Evolutionary conservation across 2,888 invertebrate species (phyloP).

Genomic region (Tolmerus cingulatus): DNA sequence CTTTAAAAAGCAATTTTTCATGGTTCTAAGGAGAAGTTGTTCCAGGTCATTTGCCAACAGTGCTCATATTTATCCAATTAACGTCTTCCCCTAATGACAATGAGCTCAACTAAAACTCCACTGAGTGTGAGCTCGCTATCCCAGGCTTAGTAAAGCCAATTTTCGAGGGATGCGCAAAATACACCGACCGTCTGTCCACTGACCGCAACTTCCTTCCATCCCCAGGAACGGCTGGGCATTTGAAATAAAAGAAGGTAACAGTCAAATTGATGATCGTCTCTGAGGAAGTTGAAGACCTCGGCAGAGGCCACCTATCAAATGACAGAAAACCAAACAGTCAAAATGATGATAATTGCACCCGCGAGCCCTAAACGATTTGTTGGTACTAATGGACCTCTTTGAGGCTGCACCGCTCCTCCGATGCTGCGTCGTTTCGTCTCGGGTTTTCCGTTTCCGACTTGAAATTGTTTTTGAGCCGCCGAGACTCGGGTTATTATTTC

Average conservation of each 20-base stretch:
- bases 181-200: conserved; percentile 20
- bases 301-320: conserved; percentile 4
- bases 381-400: conserved; percentile 22
- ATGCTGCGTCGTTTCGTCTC: background rate
- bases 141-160: background rate
- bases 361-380: conserved; percentile 20
- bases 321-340: conserved; percentile 30
- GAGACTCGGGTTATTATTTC: background rate
- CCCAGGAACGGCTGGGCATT: background rate
- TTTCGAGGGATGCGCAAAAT: conserved; percentile 5
- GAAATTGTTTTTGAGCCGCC: background rate
- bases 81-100: background rate
- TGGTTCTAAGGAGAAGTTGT: background rate
- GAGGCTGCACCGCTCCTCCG: background rate
- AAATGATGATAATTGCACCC: conserved; percentile 21
- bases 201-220: conserved; percentile 29
- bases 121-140: background rate
- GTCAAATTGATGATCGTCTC: background rate
- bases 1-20: conserved; percentile 26
- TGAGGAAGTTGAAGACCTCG: conserved; percentile 7
- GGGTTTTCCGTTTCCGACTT: conserved; percentile 22
- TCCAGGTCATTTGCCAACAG: background rate
- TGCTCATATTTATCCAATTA: background rate
- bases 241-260: background rate
- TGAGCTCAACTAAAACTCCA: background rate